Evolutionary conservation across 1,140 invertebrate species (phyloP).

Genomic region (Formica selysi): DNA sequence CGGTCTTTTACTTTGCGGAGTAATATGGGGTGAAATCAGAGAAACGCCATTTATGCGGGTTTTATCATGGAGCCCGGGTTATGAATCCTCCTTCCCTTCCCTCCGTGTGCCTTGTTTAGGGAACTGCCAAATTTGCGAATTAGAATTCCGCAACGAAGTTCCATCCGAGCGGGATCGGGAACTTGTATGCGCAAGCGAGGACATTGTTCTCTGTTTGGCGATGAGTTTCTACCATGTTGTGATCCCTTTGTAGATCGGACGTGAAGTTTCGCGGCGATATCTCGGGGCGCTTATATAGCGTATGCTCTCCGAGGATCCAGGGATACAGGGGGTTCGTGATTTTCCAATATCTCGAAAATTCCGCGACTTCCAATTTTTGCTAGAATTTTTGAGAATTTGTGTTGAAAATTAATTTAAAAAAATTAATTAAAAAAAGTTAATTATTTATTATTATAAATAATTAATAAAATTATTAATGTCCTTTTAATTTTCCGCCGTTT

Average conservation of each 20-base stretch:
- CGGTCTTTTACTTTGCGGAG: constrained; percentile 41
- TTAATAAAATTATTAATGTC: too few relatives aligned
- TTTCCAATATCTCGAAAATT: not conserved
- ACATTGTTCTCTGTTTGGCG: constrained; percentile 45
- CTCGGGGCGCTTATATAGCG: constrained; percentile 46
- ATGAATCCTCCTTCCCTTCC: constrained; percentile 4
- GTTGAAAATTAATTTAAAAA: too few relatives aligned
- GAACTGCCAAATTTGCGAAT: constrained; percentile 53
- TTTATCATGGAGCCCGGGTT: constrained; percentile 5
- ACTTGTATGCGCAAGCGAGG: constrained; percentile 21
- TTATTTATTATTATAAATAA: too few relatives aligned
- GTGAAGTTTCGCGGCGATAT: constrained; percentile 33
- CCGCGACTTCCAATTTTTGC: not conserved
- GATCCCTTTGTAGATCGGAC: constrained; percentile 59
- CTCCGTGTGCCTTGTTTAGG: constrained; percentile 16
- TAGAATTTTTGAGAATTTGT: too few relatives aligned
- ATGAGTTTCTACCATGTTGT: constrained; percentile 16
- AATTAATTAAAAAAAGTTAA: too few relatives aligned
- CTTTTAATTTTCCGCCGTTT: not conserved
- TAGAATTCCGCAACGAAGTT: constrained; percentile 51
- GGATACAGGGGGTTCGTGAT: not conserved
- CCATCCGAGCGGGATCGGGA: constrained; percentile 27
- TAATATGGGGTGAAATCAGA: constrained; percentile 44
- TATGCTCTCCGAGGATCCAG: constrained; percentile 16
- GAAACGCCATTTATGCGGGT: constrained; percentile 49